Base-by-base conservation (phyloP, 2,797 vertebrate genomes). In the Tenualosa ilisha region DNA sequence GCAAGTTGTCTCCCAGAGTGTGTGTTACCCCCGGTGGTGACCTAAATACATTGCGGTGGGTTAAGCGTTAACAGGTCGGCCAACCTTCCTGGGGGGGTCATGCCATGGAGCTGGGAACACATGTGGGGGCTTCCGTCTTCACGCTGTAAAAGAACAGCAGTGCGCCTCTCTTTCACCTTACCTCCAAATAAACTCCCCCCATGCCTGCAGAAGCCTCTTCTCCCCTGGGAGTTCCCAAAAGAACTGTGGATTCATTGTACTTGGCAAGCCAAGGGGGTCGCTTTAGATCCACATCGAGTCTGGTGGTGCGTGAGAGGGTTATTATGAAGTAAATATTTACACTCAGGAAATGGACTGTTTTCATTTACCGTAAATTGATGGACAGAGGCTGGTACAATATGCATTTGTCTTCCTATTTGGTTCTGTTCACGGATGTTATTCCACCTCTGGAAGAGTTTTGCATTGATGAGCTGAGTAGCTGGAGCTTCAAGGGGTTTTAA, bases 91-190 rank as follows among this genome's bases (percentile, higher is more conserved):
- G 4, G 31, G 17, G 31, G 68, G 72, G 72, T 46, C 72, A 22
- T 17, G 72, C 37, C 72, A 22, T 79, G 72, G 40, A 79, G 40
- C 15, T 22, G 72, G 20, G 46, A 79, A 46, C 72, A 79, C 72
- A 79, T 79, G 72, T 79, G 72, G 72, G 37, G 8, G 72, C 72
- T 46, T 79, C 72, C 40, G 40, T 79, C 37, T 46, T 79, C 72
- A 22, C 6, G 40, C 40, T 46, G 72, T 79, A 46, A 79, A 79
- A 79, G 37, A 40, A 22, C 72, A 17, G 40, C 15, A 17, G 20
- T 37, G 40, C 40, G 3, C 37, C 4, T 20, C 37, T 79, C 40
- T 7, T 22, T 79, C 72, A 79, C 37, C 13, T 79, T 2, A 8
- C 72, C 40, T 46, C 37, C 72, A 79, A 46, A 79, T 43, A 22